Percentiles rank a stretch among this genome's conserved stretches.
These are phyloP conservation scores for Stegana nigrithorax DNA, from an alignment of 2,888 invertebrate genomes.

Conservation along the genomic window DNA sequence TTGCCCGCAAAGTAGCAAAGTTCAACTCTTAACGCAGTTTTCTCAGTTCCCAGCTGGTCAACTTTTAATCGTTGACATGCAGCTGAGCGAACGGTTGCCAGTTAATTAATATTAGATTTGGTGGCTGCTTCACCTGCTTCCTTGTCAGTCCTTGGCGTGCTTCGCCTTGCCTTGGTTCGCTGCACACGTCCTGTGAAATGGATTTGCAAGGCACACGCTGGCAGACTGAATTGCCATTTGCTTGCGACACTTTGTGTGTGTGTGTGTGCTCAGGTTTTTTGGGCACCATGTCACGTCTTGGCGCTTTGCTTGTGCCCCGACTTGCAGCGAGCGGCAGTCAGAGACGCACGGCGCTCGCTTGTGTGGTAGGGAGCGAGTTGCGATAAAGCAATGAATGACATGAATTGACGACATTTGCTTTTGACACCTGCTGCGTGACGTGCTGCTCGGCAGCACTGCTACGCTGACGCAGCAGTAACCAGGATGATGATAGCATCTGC, in stretches of 20 bases:
- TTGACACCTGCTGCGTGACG: constrained; percentile 59
- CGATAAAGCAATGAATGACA: constrained; percentile 18
- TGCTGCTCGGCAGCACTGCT: constrained; percentile 24
- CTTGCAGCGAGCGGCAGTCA: not conserved
- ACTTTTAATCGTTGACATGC: too few species aligned
- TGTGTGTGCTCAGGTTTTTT: not conserved
- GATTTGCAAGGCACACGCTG: not conserved
- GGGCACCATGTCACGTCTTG: constrained; percentile 13
- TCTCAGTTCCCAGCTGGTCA: too few species aligned
- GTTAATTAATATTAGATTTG: constrained; percentile 18
- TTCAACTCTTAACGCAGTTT: too few species aligned
- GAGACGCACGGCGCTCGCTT: not conserved
- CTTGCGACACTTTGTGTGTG: not conserved
- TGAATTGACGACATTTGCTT: constrained; percentile 50
- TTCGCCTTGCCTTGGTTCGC: not conserved
- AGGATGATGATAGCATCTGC: constrained; percentile 33
- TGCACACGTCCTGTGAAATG: not conserved
- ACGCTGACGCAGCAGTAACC: not conserved
- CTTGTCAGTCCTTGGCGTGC: not conserved
- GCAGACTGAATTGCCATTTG: constrained; percentile 5
- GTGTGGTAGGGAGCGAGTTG: not conserved
- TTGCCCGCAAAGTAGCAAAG: too few species aligned
- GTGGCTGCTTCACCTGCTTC: not conserved
- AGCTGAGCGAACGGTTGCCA: not conserved
- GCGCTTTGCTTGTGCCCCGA: constrained; percentile 36